These are phyloP conservation scores for Hydrolagus colliei DNA, from an alignment of 2,797 vertebrate genomes.

Conservation along the genomic window DNA sequence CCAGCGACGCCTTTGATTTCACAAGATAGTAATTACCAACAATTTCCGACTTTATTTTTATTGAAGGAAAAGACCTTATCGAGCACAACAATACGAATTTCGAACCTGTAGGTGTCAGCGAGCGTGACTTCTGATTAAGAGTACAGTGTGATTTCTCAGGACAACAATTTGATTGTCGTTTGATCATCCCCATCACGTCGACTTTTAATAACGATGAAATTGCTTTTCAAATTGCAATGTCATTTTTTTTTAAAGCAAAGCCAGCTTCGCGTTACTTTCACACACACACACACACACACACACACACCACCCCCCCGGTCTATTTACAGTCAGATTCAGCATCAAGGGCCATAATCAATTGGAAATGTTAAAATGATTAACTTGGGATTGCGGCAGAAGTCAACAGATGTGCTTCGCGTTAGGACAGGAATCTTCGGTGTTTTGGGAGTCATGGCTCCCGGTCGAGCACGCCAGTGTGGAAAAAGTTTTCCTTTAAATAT, in stretches of 20 bases:
- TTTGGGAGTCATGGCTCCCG: not conserved
- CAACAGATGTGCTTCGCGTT: no score
- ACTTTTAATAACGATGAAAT: constrained; percentile 11
- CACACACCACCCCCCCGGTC: no score
- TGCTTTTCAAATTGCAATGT: constrained; percentile 19
- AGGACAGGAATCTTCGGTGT: not conserved
- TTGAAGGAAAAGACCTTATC: not conserved
- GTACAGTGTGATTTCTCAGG: constrained; percentile 23
- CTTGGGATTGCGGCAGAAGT: not conserved
- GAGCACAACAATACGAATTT: constrained; percentile 11
- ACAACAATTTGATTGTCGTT: constrained; percentile 19
- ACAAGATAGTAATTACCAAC: constrained; percentile 25
- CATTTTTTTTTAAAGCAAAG: constrained; percentile 12
- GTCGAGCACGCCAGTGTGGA: not conserved
- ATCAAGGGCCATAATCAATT: not conserved
- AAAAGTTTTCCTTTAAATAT: no score
- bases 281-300: no score
- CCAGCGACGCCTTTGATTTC: constrained; percentile 28
- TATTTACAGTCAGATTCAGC: not conserved
- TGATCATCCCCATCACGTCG: not conserved
- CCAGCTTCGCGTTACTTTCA: no score
- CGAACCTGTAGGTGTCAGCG: constrained; percentile 14
- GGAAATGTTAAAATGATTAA: not conserved
- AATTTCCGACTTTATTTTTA: constrained; percentile 24
- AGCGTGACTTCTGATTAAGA: constrained; percentile 11